Conservation (phyloP, 2,888 invertebrate species). For the Neoaliturus tenellus region DNA sequence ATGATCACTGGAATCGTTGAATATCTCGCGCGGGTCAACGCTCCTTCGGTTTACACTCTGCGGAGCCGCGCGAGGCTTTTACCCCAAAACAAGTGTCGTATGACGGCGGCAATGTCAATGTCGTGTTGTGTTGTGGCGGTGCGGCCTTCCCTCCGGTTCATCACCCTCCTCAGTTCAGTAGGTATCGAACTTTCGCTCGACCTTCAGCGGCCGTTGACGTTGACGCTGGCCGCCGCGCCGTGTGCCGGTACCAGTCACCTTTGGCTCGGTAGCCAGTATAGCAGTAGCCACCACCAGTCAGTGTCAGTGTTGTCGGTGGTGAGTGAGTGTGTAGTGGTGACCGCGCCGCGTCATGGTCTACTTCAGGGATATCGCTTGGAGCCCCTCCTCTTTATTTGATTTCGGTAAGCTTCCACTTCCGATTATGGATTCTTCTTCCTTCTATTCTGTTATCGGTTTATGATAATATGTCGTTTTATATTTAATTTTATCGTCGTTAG, state of each 20-base stretch:
- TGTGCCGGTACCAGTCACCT: not conserved
- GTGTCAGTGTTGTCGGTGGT: no score
- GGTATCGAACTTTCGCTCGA: conserved; percentile 45
- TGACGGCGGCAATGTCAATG: not conserved
- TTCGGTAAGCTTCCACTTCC: conserved; percentile 38
- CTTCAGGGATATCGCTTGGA: conserved; percentile 34
- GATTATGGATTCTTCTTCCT: no score
- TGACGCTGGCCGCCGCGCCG: not conserved
- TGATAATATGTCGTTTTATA: no score
- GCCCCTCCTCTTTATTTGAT: conserved; percentile 38
- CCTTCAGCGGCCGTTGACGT: conserved; percentile 12
- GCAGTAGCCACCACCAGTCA: not conserved
- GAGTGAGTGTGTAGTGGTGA: not conserved
- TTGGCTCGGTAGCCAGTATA: no score
- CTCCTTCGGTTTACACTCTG: no score
- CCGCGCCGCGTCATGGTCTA: not conserved
- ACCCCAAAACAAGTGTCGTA: not conserved
- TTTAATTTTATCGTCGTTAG: not conserved
- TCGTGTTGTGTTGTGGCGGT: not conserved
- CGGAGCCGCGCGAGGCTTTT: not conserved
- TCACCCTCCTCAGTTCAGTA: conserved; percentile 35
- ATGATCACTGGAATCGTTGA: not conserved
- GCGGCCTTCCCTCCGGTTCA: conserved; percentile 29
- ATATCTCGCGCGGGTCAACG: not conserved
- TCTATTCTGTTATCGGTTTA: no score